Percentiles rank a stretch among this genome's conserved stretches.
Evolutionary conservation across 2,797 vertebrate genomes (phyloP).

Genomic region (Pipistrellus nathusii): DNA sequence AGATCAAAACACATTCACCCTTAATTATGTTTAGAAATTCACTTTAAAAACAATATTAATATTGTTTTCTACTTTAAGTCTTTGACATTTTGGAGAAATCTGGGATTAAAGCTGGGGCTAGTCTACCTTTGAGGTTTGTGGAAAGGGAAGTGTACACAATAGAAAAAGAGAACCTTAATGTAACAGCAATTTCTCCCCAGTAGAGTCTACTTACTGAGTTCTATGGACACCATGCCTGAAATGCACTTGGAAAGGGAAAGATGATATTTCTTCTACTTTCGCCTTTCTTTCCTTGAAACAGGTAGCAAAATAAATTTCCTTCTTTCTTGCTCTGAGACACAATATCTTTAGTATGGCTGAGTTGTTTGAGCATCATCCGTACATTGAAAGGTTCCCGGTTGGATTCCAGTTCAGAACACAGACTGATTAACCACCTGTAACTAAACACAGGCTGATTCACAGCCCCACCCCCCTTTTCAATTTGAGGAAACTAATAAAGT

Average conservation of each 20-base stretch:
- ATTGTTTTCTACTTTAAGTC: neutral
- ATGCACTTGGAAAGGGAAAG: neutral
- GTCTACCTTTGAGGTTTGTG: neutral
- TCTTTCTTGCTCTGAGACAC: neutral
- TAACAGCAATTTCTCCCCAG: neutral
- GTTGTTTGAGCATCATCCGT: too few species aligned
- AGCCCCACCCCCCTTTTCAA: neutral
- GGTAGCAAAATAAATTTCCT: neutral
- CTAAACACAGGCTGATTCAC: neutral
- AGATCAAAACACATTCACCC: neutral
- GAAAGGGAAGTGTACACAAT: neutral
- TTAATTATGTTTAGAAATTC: neutral
- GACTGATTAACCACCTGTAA: neutral
- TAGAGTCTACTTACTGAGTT: neutral
- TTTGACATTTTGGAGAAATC: constrained; percentile 5
- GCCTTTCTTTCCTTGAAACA: neutral
- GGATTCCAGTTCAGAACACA: too few species aligned
- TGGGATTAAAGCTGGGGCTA: neutral
- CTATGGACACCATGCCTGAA: too few species aligned
- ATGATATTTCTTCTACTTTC: neutral
- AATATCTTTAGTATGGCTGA: neutral
- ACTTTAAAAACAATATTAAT: neutral
- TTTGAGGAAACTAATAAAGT: neutral
- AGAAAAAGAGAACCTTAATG: neutral
- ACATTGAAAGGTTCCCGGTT: too few species aligned